phyloP scores from a whole-genome alignment of 2,113 vertebrate species.

The Urocolius indicus region DNA sequence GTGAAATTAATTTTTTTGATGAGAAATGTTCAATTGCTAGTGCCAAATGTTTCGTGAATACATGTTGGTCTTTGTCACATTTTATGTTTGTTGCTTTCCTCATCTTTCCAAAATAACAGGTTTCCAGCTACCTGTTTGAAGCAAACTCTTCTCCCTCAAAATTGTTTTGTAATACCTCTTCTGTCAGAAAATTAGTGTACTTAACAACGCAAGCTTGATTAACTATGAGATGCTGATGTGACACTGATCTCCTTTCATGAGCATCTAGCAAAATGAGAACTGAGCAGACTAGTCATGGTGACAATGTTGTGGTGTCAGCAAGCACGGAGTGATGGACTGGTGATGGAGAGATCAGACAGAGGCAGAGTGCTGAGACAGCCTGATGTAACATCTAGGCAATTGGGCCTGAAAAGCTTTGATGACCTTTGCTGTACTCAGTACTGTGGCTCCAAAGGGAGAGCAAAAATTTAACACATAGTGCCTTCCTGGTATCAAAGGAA shows the following conservation, averaged over 20 bases:
- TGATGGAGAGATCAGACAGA: neutral
- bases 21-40: neutral
- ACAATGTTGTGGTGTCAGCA: neutral
- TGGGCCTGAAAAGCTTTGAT: neutral
- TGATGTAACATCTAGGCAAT: neutral
- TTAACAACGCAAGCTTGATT: neutral
- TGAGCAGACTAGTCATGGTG: neutral
- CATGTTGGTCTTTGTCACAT: neutral
- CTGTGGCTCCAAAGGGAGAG: neutral
- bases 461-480: neutral
- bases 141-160: neutral
- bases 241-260: neutral
- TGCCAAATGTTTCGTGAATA: neutral
- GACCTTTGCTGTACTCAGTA: neutral
- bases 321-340: neutral
- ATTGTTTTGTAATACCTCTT: neutral
- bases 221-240: neutral
- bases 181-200: neutral
- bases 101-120: neutral
- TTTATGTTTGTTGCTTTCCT: slow-evolving; percentile 13
- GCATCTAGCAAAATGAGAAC: neutral
- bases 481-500: neutral
- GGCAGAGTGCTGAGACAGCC: neutral
- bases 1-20: slow-evolving; percentile 5
- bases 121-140: neutral